Evolutionary conservation across 2,113 vertebrate species (phyloP), one percentile per base, ranked within the genome.

Genomic region (Chroicocephalus ridibundus): DNA sequence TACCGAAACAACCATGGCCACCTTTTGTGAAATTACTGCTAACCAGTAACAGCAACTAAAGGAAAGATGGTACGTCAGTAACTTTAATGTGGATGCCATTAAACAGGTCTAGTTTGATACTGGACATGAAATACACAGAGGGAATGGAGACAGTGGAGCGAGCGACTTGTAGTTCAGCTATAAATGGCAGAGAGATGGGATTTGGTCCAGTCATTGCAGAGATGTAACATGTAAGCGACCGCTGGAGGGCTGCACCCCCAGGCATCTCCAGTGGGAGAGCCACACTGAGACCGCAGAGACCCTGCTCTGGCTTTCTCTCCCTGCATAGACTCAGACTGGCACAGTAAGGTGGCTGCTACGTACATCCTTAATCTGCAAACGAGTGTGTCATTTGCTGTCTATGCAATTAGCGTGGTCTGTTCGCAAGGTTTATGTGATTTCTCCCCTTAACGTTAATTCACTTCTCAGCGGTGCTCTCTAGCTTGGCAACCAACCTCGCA

Each of bases 401-500:
- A 29, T 18, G 61, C 20, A 54, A 25, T 36, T 58, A 27, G 17
- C 1, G 1, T 36, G 34, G 34, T 52, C 57, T 76, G 34, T 86
- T 82, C 77, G n/a, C 51, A 76, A 86, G 29, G 24, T 22, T 86
- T 58, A 27, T 24, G 38, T 60, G 51, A 60, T 60, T 65, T 65
- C 38, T 52, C 20, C 25, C 49, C 29, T 54, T 65, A 47, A 47
- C 7, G 17, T 65, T 34, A 71, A 27, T 40, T 85, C n/a, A 14
- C 10, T 40, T 83, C 27, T 79, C 22, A 55, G n/a, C 0, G 1
- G 54, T 44, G 31, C 32, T 49, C 61, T 54, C n/a, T 36, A 34
- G n/a, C 29, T 36, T 36, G 26, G 11, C 0, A 1, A 60, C 7
- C 31, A 58, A 15, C 34, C 31, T 52, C 3, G 2, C 1, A 6